These are phyloP conservation scores for Pardosa pseudoannulata DNA, from an alignment of 2,888 invertebrate genomes.

Conservation along the genomic window DNA sequence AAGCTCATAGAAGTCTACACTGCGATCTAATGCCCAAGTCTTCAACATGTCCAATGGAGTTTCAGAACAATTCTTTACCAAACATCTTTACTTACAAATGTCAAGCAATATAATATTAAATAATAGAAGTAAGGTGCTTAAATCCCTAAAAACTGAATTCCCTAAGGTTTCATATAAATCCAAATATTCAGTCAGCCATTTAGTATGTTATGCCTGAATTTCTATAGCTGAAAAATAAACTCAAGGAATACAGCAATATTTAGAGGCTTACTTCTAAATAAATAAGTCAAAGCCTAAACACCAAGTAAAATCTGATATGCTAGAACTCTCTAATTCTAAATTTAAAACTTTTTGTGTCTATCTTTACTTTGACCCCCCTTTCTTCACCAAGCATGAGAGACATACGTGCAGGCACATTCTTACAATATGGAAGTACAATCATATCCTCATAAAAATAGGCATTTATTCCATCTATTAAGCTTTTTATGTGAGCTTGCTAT, in stretches of 20 bases:
- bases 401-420: constrained; percentile 40
- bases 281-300: background rate
- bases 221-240: too few species aligned
- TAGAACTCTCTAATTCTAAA: background rate
- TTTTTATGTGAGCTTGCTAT: constrained; percentile 37
- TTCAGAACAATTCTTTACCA: background rate
- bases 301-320: constrained; percentile 2
- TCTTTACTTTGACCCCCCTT: background rate
- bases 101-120: background rate
- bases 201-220: too few species aligned
- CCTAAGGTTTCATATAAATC: background rate
- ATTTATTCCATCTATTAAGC: constrained; percentile 46
- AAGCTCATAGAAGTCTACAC: constrained; percentile 13
- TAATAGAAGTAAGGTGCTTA: background rate
- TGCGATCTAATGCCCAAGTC: constrained; percentile 70
- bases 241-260: background rate
- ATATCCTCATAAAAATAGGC: constrained; percentile 46
- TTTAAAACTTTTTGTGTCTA: background rate
- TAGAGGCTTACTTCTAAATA: background rate
- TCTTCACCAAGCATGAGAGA: background rate
- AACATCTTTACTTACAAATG: background rate
- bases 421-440: constrained; percentile 26
- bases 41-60: constrained; percentile 43
- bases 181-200: background rate
- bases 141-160: background rate